Evolutionary conservation across 2,797 vertebrate species (phyloP), one percentile per base, ranked within the genome.

Genomic region (Botia almorhae): DNA sequence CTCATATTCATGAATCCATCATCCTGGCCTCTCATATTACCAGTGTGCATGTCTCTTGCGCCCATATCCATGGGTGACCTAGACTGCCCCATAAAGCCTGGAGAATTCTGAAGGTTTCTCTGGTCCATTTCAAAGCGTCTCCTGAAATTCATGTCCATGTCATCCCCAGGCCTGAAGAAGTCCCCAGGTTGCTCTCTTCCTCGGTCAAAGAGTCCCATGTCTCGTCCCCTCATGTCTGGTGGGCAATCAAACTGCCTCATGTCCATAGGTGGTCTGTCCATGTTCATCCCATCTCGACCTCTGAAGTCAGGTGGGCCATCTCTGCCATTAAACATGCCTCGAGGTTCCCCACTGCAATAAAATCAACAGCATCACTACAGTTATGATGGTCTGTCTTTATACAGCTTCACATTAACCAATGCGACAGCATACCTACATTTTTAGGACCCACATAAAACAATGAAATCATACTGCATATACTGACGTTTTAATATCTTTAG

Each of bases 281-380:
- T 96, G 88, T 95, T 95, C 93, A 97, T 96, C 81, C 95, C 95
- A 92, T 96, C 96, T 93, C 96, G 96, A 88, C 95, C 95, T 94
- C 96, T 95, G 89, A 92, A 97, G 90, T 95, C 95, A 91, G 95
- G 95, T 94, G 95, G 94, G 89, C 94, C 95, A 93, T 96, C 95
- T 95, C 95, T 94, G 92, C 94, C 94, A 86, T 95, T 94, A 95
- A 96, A 97, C 94, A 96, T 96, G 87, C 97, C 96, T 92, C 94
- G 96, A 83, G 89, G 92, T 93, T 96, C 95, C 89, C 96, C 96
- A 93, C 97, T 98, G 95, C 84, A 96, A 93, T 67, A 76, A 46
- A 80, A 80, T 55, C 51, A 79, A 16, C 6, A 14, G 36, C 7
- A 74, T 82, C 21, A 69, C 82, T 1, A 86, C 63, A n/a, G 58